Conservation (phyloP, 2,797 vertebrate species). For the Malurus splendens region DNA sequence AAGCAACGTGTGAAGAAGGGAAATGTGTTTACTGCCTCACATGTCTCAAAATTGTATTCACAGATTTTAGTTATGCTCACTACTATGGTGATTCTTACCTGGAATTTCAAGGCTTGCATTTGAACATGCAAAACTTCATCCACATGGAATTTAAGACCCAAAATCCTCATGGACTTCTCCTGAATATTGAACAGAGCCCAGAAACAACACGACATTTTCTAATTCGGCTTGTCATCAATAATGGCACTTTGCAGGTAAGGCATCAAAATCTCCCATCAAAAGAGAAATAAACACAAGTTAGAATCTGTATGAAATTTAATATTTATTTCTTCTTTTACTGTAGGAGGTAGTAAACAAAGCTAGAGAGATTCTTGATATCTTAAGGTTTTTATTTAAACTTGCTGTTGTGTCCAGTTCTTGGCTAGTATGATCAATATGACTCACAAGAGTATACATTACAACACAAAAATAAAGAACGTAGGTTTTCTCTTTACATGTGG, state of each 20-base stretch:
- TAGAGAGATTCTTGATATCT: background rate
- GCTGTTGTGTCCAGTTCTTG: background rate
- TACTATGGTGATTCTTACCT: constrained; percentile 81
- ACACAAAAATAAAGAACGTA: background rate
- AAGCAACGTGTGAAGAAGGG: background rate
- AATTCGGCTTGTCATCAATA: constrained; percentile 47
- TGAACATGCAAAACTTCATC: constrained; percentile 72
- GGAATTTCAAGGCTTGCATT: constrained; percentile 78
- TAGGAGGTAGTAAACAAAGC: background rate
- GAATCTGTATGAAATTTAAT: background rate
- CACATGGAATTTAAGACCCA: constrained; percentile 78
- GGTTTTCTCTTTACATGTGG: background rate
- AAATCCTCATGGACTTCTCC: constrained; percentile 70
- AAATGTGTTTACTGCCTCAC: background rate
- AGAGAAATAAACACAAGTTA: background rate
- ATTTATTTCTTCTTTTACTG: background rate
- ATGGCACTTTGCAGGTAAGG: constrained; percentile 57
- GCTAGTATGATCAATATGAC: background rate
- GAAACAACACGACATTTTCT: background rate
- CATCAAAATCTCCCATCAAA: background rate
- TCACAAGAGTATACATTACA: background rate
- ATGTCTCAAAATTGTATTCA: constrained; percentile 12
- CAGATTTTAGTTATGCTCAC: constrained; percentile 69
- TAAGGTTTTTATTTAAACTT: background rate
- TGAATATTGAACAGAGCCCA: constrained; percentile 74